Evolutionary conservation across 2,888 invertebrate genomes (phyloP), one percentile per base, ranked within the genome.

Genomic region (Cecidostiba fungosa): DNA sequence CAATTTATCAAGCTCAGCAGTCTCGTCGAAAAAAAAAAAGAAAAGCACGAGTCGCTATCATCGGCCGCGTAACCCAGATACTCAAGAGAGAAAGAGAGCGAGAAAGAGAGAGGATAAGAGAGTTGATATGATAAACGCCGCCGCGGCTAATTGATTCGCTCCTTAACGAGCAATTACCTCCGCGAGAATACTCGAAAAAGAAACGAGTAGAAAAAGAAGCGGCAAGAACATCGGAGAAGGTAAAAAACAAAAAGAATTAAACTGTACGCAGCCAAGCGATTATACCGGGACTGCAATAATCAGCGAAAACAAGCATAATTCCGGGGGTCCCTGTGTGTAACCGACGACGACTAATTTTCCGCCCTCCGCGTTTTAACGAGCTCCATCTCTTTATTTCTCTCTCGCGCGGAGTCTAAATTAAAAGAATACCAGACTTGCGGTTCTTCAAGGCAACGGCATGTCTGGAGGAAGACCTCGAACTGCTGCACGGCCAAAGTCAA

Each of bases 401-500:
- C 8, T 23, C 54, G n/a, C 19, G 54, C 16, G 14, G 39, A 59
- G n/a, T 59, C 19, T 54, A 80, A 80, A 73, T 39, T 47, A 36
- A 69, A 84, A 76, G 29, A 80, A 50, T 14, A 69, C 23, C n/a
- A 59, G 54, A 59, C 54, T n/a, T 81, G 73, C 43, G 79, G 66
- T 82, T 79, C 50, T 82, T 62, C 76, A 81, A 77, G 62, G 70
- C 70, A 76, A 77, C 62, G 70, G 70, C 70, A 62, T 26, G 81
- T 77, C 59, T 47, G 19, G 19, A 23, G n/a, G 82, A 85, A 85
- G 82, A 85, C 85, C 76, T 39, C 69, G 62, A 79, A 79, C 81
- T 81, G 72, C 76, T 23, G 74, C 70, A 50, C 82, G 82, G 82
- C 72, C 73, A 82, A 85, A 85, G 78, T 81, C 82, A 73, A 85